Conservation (phyloP, 2,113 vertebrate species). For the Epinephelus cyanopodus region DNA sequence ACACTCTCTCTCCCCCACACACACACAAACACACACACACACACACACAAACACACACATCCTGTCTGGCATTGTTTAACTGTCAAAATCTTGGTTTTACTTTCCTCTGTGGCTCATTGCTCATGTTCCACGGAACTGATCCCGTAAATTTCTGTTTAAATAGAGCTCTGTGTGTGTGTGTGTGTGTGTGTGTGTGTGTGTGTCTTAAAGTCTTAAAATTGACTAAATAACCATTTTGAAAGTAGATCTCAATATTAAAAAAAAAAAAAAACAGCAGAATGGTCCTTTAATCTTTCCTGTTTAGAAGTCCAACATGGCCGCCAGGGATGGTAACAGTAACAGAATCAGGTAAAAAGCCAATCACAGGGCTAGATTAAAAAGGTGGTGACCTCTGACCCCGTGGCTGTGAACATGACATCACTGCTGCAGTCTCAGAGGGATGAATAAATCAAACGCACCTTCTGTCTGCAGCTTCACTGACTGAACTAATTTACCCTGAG, state of each 20-base stretch:
- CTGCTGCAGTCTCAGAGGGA: constrained; percentile 34
- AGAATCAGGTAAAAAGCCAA: constrained; percentile 13
- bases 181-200: not conserved
- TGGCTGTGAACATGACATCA: constrained; percentile 34
- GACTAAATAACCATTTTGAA: no score
- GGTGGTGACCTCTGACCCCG: constrained; percentile 37
- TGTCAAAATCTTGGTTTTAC: constrained; percentile 33
- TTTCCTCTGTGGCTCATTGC: constrained; percentile 26
- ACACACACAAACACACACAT: constrained; percentile 26
- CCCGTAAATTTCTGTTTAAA: not conserved
- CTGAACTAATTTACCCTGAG: constrained; percentile 56
- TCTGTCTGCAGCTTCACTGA: constrained; percentile 25
- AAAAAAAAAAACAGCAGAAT: no score
- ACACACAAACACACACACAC: not conserved
- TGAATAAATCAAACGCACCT: constrained; percentile 57
- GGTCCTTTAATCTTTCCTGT: no score
- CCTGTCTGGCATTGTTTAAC: constrained; percentile 37
- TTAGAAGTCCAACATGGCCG: no score
- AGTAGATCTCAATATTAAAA: no score
- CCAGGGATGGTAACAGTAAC: no score
- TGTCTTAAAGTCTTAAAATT: no score
- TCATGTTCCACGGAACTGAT: constrained; percentile 11
- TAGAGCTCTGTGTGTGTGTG: constrained; percentile 6
- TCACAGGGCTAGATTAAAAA: constrained; percentile 16
- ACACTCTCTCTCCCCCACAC: not conserved